These are phyloP conservation scores for Eucera pruinosa DNA, from an alignment of 2,888 invertebrate genomes.

Conservation along the genomic window DNA sequence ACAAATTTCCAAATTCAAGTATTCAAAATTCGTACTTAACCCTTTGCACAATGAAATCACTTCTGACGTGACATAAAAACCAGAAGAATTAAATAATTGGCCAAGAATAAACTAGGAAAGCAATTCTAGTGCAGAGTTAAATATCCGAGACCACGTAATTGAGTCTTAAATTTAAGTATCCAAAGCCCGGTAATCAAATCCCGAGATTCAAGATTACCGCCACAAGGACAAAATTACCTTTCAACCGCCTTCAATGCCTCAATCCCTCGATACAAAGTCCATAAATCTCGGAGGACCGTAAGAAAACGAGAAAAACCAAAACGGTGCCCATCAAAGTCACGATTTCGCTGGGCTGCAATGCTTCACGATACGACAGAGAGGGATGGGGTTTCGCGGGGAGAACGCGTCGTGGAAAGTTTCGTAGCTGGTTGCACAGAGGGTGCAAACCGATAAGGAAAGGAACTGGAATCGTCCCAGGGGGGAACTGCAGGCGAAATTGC, in stretches of 20 bases:
- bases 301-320: constrained; percentile 13
- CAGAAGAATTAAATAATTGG: too few species aligned
- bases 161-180: too few species aligned
- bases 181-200: background rate
- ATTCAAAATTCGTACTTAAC: too few species aligned
- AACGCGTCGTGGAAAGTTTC: constrained; percentile 24
- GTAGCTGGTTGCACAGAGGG: constrained; percentile 8
- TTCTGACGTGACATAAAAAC: too few species aligned
- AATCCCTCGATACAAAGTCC: constrained; percentile 2
- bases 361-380: constrained; percentile 25
- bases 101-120: too few species aligned
- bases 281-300: constrained; percentile 9
- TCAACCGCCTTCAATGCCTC: background rate
- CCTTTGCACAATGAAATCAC: too few species aligned
- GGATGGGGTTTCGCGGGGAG: constrained; percentile 11
- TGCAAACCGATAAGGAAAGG: constrained; percentile 56
- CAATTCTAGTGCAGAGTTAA: too few species aligned
- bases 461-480: constrained; percentile 63
- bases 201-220: background rate
- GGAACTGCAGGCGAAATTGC: constrained; percentile 69
- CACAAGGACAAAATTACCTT: background rate
- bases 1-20: too few species aligned
- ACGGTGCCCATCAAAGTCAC: constrained; percentile 14
- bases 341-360: constrained; percentile 19
- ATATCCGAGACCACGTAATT: too few species aligned